Evolutionary conservation across 2,797 vertebrate genomes (phyloP).

Genomic region (Acipenser ruthenus): DNA sequence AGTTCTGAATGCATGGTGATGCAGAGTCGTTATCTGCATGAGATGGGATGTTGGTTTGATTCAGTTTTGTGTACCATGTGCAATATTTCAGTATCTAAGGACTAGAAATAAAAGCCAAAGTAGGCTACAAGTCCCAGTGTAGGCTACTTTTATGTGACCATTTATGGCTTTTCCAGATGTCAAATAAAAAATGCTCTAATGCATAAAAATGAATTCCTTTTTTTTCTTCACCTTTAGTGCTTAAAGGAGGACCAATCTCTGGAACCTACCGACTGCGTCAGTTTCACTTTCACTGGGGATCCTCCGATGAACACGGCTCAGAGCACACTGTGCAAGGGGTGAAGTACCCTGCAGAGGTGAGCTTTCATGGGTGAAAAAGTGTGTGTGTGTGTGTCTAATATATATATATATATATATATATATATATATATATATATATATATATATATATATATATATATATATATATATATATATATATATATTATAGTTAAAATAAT

Average conservation of each 20-base stretch:
- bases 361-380: background rate
- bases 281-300: slow-evolving; percentile 94
- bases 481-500: background rate
- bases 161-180: too few species aligned
- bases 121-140: too few species aligned
- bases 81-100: too few species aligned
- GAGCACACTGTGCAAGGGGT: slow-evolving; percentile 79
- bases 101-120: too few species aligned
- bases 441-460: background rate
- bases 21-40: too few species aligned
- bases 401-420: background rate
- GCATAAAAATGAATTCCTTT: background rate
- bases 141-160: too few species aligned
- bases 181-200: too few species aligned
- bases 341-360: slow-evolving; percentile 80
- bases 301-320: slow-evolving; percentile 70
- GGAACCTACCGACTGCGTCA: slow-evolving; percentile 84
- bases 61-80: too few species aligned
- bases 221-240: slow-evolving; percentile 53
- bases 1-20: too few species aligned
- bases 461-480: background rate
- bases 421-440: too few species aligned
- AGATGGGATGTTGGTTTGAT: too few species aligned
- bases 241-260: slow-evolving; percentile 74
- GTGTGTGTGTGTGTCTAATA: background rate